Conservation (phyloP, 1,140 invertebrate genomes). For the Drosophila watanabei region DNA sequence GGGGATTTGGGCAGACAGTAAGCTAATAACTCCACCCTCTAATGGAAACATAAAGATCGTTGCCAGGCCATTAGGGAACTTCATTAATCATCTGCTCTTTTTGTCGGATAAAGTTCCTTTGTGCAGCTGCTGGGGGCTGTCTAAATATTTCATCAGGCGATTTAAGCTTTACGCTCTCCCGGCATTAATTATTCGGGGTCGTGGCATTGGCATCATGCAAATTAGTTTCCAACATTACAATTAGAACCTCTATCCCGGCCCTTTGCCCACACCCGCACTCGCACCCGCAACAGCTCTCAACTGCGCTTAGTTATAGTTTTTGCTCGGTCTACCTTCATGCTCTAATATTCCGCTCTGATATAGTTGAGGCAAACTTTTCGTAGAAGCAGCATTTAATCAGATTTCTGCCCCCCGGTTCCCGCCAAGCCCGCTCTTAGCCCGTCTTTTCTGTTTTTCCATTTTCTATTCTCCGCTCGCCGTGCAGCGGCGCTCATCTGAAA, state of each 20-base stretch:
- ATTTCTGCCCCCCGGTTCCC: constrained; percentile 37
- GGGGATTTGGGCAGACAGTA: constrained; percentile 22
- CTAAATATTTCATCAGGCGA: constrained; percentile 34
- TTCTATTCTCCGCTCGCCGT: constrained; percentile 1
- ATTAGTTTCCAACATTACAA: constrained; percentile 68
- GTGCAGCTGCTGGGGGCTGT: constrained; percentile 6
- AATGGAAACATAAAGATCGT: constrained; percentile 45
- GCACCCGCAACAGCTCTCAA: background rate
- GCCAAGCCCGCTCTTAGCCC: constrained; percentile 16
- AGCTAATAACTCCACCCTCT: constrained; percentile 19
- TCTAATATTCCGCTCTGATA: constrained; percentile 69
- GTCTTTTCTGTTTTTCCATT: constrained; percentile 39
- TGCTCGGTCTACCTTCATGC: constrained; percentile 71
- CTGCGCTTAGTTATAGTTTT: constrained; percentile 46
- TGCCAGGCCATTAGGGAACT: constrained; percentile 29
- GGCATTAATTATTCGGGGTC: constrained; percentile 58
- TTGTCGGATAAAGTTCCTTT: background rate
- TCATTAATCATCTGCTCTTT: constrained; percentile 27
- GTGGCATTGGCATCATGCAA: constrained; percentile 54
- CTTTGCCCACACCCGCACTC: constrained; percentile 7
- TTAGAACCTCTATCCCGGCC: constrained; percentile 21
- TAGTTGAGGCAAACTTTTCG: constrained; percentile 51
- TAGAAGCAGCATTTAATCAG: constrained; percentile 64
- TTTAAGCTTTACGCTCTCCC: constrained; percentile 2
- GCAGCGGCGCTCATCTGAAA: constrained; percentile 30